These are phyloP conservation scores for Beaufortia kweichowensis DNA, from an alignment of 2,113 vertebrate genomes.

Conservation along the genomic window DNA sequence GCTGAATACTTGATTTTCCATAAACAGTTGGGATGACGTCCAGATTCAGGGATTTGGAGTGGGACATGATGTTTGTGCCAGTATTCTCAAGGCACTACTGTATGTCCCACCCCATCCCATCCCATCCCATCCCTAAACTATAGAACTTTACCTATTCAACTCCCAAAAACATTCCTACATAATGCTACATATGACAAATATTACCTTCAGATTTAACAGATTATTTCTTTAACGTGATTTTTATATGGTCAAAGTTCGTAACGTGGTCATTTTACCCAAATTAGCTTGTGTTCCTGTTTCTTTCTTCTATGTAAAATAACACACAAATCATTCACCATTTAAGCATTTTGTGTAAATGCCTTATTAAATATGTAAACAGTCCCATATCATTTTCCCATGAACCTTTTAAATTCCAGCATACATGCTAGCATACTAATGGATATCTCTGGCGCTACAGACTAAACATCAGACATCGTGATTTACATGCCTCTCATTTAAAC, in stretches of 20 bases:
- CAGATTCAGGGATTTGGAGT: not conserved
- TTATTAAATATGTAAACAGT: not conserved
- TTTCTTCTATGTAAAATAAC: no score
- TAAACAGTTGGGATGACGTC: conserved; percentile 26
- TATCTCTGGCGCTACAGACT: not conserved
- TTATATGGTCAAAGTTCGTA: no score
- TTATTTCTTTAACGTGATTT: no score
- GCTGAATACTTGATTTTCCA: not conserved
- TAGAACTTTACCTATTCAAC: no score
- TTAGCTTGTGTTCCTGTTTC: no score
- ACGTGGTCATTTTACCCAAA: no score
- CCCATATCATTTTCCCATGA: not conserved
- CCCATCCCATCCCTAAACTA: no score
- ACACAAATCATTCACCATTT: no score
- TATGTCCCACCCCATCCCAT: no score
- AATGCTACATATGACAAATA: no score
- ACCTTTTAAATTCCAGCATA: not conserved
- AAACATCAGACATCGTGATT: not conserved
- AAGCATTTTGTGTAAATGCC: not conserved
- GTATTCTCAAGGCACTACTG: not conserved
- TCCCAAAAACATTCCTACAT: no score
- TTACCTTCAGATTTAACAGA: no score
- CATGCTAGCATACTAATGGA: not conserved
- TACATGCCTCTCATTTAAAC: conserved; percentile 3
- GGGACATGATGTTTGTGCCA: not conserved